phyloP scores from a whole-genome alignment of 2,888 invertebrate genomes.

The Rotaria sp. region DNA sequence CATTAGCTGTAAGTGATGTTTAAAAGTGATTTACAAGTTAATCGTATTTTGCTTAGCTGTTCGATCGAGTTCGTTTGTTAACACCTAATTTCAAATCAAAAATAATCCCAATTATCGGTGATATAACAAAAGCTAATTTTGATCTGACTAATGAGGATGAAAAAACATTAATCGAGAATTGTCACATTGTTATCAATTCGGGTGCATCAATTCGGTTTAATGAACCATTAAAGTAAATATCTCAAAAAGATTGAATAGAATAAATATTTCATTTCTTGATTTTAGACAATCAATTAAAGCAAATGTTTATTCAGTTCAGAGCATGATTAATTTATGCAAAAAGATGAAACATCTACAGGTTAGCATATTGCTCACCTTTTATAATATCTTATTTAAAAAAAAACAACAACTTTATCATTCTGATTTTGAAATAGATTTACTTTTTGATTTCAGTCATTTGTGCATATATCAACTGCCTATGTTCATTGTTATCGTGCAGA shows the following conservation, averaged over 20 bases:
- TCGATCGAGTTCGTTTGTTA: constrained; percentile 27
- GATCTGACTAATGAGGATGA: constrained; percentile 60
- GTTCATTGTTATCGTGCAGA: constrained; percentile 69
- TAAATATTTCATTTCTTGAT: neutral
- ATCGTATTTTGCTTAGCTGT: neutral
- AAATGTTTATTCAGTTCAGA: neutral
- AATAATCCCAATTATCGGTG: constrained; percentile 62
- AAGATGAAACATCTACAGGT: neutral
- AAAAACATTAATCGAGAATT: constrained; percentile 64
- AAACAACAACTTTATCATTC: neutral
- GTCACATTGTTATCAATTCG: constrained; percentile 78
- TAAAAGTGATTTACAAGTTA: too few relatives aligned
- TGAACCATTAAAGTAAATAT: constrained; percentile 66
- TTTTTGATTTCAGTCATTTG: constrained; percentile 57
- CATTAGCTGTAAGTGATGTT: neutral
- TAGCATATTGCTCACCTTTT: neutral
- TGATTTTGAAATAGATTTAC: too few relatives aligned
- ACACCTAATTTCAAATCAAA: constrained; percentile 25
- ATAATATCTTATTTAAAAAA: neutral
- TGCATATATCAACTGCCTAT: constrained; percentile 81
- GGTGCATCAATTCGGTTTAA: constrained; percentile 84
- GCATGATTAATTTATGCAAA: neutral
- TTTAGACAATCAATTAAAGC: neutral
- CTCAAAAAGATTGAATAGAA: neutral
- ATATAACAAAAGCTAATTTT: constrained; percentile 55